Conservation (phyloP, 2,113 vertebrate species). For the Paralichthys olivaceus region DNA sequence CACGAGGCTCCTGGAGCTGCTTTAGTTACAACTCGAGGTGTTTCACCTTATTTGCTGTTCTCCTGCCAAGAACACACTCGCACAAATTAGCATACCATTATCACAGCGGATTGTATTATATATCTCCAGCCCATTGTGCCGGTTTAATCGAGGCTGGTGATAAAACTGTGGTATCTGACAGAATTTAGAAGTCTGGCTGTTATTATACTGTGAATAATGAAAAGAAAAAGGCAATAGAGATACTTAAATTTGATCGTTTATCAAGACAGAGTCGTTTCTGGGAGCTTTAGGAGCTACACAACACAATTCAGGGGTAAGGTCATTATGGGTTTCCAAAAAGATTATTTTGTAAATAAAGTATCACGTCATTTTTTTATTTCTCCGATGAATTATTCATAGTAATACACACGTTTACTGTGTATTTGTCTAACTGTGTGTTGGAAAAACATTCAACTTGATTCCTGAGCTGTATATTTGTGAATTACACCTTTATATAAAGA, state of each 20-base stretch:
- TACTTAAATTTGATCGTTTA: conserved; percentile 44
- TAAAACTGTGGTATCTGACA: conserved; percentile 44
- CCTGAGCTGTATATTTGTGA: neutral
- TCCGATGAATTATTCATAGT: neutral
- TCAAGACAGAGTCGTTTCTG: conserved; percentile 21
- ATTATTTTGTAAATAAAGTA: neutral
- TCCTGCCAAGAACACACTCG: conserved; percentile 9
- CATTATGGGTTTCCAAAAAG: conserved; percentile 2
- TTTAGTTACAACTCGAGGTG: conserved; percentile 16
- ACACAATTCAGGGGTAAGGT: neutral
- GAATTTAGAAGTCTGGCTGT: conserved; percentile 18
- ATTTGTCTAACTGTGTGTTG: neutral
- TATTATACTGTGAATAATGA: conserved; percentile 19
- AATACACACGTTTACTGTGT: neutral
- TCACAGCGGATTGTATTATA: conserved; percentile 5
- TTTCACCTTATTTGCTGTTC: conserved; percentile 45
- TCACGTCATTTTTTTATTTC: neutral
- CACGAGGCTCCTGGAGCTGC: neutral
- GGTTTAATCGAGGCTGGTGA: conserved; percentile 47
- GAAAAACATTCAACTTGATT: neutral
- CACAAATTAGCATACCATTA: conserved; percentile 46
- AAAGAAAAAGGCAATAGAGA: conserved; percentile 32
- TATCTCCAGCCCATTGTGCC: conserved; percentile 10
- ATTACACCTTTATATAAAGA: conserved; percentile 12
- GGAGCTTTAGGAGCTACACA: neutral